Evolutionary conservation across 1,140 invertebrate genomes (phyloP).

Genomic region (Hylaeus anthracinus): DNA sequence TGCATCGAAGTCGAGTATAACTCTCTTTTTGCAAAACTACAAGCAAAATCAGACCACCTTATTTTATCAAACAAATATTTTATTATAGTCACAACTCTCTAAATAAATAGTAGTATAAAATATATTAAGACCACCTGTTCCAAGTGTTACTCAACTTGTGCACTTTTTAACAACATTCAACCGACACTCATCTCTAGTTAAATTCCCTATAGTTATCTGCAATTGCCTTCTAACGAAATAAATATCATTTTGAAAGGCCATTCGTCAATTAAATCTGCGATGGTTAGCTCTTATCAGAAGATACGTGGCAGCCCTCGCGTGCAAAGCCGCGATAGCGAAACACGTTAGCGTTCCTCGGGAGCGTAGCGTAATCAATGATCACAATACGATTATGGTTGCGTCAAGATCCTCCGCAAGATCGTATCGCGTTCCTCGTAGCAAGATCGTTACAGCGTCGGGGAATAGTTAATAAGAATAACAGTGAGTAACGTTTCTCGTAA

Average conservation of each 20-base stretch:
- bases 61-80: no score
- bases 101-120: no score
- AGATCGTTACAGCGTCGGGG: conserved; percentile 45
- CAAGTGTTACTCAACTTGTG: no score
- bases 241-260: not conserved
- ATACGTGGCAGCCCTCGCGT: not conserved
- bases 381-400: conserved; percentile 53
- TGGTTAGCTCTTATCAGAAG: not conserved
- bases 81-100: no score
- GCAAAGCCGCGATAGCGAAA: not conserved
- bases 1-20: not conserved
- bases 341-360: not conserved
- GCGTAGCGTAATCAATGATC: conserved; percentile 33
- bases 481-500: conserved; percentile 58
- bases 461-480: conserved; percentile 63
- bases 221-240: not conserved
- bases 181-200: no score
- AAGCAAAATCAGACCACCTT: not conserved
- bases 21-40: not conserved
- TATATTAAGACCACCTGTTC: no score
- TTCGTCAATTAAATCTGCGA: not conserved
- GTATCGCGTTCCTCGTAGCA: conserved; percentile 28
- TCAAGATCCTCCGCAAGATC: conserved; percentile 40
- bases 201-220: no score
- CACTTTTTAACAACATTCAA: no score